phyloP scores from a whole-genome alignment of 2,888 invertebrate genomes.

The Ichneumoninae sp. region DNA sequence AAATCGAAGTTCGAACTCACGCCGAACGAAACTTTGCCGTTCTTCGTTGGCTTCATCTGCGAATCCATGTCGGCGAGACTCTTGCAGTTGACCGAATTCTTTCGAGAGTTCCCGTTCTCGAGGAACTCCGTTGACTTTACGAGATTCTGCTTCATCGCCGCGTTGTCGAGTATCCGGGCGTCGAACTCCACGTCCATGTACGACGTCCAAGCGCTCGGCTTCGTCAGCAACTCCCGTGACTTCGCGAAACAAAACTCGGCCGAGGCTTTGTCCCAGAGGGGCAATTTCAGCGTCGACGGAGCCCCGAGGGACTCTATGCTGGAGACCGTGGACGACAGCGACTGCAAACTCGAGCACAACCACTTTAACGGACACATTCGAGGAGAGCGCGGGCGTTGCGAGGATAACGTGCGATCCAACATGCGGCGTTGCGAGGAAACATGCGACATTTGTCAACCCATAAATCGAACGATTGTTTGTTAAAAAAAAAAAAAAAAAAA shows the following conservation, averaged over 20 bases:
- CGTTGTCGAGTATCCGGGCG: conserved; percentile 77
- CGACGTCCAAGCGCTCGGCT: conserved; percentile 85
- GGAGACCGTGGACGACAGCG: conserved; percentile 84
- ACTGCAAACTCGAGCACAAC: conserved; percentile 84
- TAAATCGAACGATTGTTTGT: conserved; percentile 15
- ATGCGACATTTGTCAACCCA: conserved; percentile 14
- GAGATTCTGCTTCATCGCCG: conserved; percentile 76
- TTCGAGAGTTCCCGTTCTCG: conserved; percentile 75
- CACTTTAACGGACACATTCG: conserved; percentile 75
- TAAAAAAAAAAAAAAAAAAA: background rate
- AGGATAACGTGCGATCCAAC: conserved; percentile 22
- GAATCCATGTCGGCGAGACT: conserved; percentile 71
- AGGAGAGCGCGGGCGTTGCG: background rate
- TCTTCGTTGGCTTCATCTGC: conserved; percentile 71
- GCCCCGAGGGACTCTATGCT: conserved; percentile 85
- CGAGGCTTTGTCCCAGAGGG: conserved; percentile 90
- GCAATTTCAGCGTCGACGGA: conserved; percentile 85
- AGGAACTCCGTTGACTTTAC: conserved; percentile 81
- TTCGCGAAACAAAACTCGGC: conserved; percentile 91
- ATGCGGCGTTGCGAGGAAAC: conserved; percentile 22
- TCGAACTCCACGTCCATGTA: conserved; percentile 82
- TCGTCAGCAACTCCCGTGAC: conserved; percentile 89
- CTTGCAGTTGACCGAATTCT: conserved; percentile 66
- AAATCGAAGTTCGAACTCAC: conserved; percentile 76
- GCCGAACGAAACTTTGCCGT: conserved; percentile 76